Conservation (phyloP, 2,888 invertebrate genomes). For the Scaptomyza flava region DNA sequence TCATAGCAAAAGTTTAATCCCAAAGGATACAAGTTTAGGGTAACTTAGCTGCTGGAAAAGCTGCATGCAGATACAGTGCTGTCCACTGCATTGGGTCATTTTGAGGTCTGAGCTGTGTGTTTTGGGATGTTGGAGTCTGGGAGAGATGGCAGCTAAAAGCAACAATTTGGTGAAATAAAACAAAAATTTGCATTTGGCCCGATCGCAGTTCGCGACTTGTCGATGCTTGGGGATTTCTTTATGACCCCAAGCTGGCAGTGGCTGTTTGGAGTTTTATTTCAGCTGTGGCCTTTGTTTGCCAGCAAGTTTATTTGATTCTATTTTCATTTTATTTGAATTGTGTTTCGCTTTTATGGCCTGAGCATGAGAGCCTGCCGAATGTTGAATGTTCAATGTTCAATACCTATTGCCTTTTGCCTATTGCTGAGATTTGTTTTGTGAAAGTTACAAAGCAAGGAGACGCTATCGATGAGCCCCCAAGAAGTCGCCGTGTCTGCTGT, state of each 20-base stretch:
- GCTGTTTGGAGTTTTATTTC: slow-evolving; percentile 53
- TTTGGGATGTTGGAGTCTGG: slow-evolving; percentile 5
- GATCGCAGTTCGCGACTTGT: slow-evolving; percentile 65
- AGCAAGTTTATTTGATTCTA: slow-evolving; percentile 77
- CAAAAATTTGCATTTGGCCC: slow-evolving; percentile 68
- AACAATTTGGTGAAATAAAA: slow-evolving; percentile 16
- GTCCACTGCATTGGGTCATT: slow-evolving; percentile 48
- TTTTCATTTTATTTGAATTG: slow-evolving; percentile 80
- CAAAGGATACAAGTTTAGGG: neutral
- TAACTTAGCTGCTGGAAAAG: neutral
- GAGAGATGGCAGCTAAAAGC: slow-evolving; percentile 22
- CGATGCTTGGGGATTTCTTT: slow-evolving; percentile 63
- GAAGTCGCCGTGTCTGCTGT: slow-evolving; percentile 32
- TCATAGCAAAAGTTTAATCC: too few species aligned
- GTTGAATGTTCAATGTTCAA: neutral
- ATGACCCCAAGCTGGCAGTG: slow-evolving; percentile 64
- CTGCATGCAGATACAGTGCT: slow-evolving; percentile 30
- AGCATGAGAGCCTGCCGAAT: slow-evolving; percentile 47
- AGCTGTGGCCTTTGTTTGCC: slow-evolving; percentile 70
- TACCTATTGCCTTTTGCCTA: slow-evolving; percentile 13
- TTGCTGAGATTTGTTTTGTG: slow-evolving; percentile 74
- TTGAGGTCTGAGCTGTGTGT: slow-evolving; percentile 1
- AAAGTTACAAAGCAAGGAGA: slow-evolving; percentile 58
- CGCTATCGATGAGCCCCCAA: slow-evolving; percentile 57
- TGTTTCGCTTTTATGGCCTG: slow-evolving; percentile 74